A percentile compares a stretch with the other conserved stretches of the same genome.
phyloP scores from a whole-genome alignment of 2,888 invertebrate genomes.

The Linyphia triangularis region DNA sequence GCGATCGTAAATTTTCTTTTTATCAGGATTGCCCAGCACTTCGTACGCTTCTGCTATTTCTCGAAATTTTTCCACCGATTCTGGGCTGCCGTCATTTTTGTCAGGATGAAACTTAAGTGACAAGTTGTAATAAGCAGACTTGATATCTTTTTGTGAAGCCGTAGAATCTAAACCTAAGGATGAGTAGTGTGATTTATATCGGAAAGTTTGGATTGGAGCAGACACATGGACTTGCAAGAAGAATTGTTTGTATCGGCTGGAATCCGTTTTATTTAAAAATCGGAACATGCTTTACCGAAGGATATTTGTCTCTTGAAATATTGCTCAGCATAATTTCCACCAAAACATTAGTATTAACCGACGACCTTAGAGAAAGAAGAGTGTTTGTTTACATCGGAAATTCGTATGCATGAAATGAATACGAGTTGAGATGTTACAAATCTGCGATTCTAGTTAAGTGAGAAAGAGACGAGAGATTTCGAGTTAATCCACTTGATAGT shows the following conservation, averaged over 20 bases:
- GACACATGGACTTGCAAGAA: neutral
- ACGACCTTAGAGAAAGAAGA: neutral
- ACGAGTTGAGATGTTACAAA: neutral
- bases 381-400: neutral
- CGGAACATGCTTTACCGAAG: neutral
- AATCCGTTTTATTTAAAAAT: slow-evolving; percentile 12
- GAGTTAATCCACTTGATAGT: too few relatives aligned
- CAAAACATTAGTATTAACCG: neutral
- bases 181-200: slow-evolving; percentile 81
- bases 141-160: slow-evolving; percentile 90
- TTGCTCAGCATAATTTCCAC: neutral
- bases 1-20: slow-evolving; percentile 88
- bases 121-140: slow-evolving; percentile 91
- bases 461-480: too few relatives aligned
- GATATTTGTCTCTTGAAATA: neutral
- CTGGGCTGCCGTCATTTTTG: slow-evolving; percentile 84
- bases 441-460: too few relatives aligned
- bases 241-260: neutral
- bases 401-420: neutral
- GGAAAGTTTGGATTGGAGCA: neutral
- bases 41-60: slow-evolving; percentile 92
- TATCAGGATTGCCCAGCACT: slow-evolving; percentile 86
- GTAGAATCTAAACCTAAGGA: slow-evolving; percentile 85
- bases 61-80: slow-evolving; percentile 86
- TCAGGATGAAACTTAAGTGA: slow-evolving; percentile 95